phyloP scores from a whole-genome alignment of 92 coral and sea anemone species.

The Zoanthus solanderi region DNA sequence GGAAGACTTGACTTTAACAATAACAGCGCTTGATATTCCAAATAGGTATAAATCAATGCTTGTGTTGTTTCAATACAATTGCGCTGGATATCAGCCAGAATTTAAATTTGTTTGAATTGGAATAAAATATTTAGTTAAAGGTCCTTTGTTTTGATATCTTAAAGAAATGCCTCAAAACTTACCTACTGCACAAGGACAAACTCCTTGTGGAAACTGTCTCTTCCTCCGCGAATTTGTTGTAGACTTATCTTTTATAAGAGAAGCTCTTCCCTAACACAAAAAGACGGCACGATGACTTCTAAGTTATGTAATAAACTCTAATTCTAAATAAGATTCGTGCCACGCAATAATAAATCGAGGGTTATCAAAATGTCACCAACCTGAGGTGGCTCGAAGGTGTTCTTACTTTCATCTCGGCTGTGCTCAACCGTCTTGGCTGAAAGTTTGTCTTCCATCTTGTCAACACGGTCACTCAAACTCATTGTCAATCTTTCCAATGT shows the following conservation, averaged over 20 bases:
- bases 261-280: background rate
- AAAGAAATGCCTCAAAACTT: background rate
- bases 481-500: constrained; percentile 68
- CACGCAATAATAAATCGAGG: background rate
- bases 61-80: background rate
- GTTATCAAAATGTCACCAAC: background rate
- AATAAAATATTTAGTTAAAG: background rate
- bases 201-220: constrained; percentile 42
- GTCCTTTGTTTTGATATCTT: background rate
- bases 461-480: constrained; percentile 65
- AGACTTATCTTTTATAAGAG: constrained; percentile 5
- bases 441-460: constrained; percentile 63
- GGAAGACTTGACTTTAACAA: background rate
- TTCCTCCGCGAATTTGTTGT: background rate
- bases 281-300: background rate
- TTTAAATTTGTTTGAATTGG: background rate
- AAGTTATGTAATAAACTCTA: background rate
- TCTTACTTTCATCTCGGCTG: background rate
- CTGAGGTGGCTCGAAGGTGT: background rate
- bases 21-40: background rate
- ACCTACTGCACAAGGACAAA: constrained; percentile 38
- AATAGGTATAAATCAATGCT: background rate
- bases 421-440: constrained; percentile 57
- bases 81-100: constrained; percentile 1
- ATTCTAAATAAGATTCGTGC: background rate